Evolutionary conservation across 2,113 vertebrate genomes (phyloP).

Genomic region (Herpetotheres cachinnans): DNA sequence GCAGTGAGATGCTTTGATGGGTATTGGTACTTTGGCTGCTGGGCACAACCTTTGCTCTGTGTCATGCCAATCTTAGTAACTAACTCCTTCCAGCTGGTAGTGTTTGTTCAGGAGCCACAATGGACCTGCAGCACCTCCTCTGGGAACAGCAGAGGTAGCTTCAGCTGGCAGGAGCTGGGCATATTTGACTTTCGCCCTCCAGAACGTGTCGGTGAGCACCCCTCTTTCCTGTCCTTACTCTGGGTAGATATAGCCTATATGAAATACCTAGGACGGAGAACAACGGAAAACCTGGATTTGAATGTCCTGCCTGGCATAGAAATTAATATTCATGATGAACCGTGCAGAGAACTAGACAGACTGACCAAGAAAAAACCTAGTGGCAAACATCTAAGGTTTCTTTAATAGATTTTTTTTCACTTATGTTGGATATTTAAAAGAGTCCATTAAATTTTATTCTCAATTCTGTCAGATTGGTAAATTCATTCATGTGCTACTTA

Average conservation of each 20-base stretch:
- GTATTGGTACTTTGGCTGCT: neutral
- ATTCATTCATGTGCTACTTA: slow-evolving; percentile 6
- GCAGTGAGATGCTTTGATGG: neutral
- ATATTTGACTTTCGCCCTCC: neutral
- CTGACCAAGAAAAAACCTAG: neutral
- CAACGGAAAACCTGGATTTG: neutral
- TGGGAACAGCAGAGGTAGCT: neutral
- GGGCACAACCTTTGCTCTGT: neutral
- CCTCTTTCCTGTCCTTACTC: neutral
- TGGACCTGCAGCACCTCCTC: neutral
- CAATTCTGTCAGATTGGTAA: neutral
- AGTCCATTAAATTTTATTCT: neutral
- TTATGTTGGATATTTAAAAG: neutral
- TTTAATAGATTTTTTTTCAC: neutral
- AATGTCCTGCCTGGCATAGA: neutral
- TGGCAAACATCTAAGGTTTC: neutral
- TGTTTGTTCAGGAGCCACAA: neutral
- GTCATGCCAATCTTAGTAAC: neutral
- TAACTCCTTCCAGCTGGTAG: neutral
- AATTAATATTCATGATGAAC: neutral
- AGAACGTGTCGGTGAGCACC: neutral
- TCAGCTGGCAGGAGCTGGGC: neutral
- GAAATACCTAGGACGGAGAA: neutral
- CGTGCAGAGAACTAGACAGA: neutral
- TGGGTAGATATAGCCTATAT: neutral